Evolutionary conservation across 1,140 invertebrate species (phyloP), one percentile per base, ranked within the genome.

Genomic region (Eciton burchellii): DNA sequence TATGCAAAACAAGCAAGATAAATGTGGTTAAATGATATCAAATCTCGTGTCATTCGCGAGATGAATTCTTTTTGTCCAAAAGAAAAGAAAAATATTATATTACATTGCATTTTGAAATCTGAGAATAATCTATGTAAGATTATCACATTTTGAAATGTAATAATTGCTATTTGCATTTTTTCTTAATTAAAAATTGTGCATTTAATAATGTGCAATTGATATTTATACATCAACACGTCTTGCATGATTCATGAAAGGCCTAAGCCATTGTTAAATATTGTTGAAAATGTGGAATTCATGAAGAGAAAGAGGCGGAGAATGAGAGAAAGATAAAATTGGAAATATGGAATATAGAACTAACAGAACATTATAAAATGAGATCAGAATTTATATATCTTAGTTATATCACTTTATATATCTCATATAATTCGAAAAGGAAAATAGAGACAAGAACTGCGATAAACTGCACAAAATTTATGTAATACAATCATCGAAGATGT

Each of bases 311-410:
- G 54, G 4, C n/a, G 62, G 35, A 72, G 49, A 79, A 3, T 60
- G 16, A 35, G 49, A 56, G 49, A 73, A 41, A 70, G 82, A 85
- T n/a, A n/a, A 62, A 85, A 92, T 92, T 84, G 88, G 84, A 91
- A 92, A 79, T 92, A 76, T 66, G 16, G 4, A 56, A 68, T 16
- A 63, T 76, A 92, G 89, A 87, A 89, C 90, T 91, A 91, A 91
- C 65, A 85, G 86, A 84, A 88, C 90, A 92, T 91, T 92, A 92
- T 91, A 88, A 92, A 82, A 89, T 90, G 79, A 90, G 91, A 92
- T 92, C 90, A 93, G 91, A 92, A 90, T 93, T 92, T 92, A 93
- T 93, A 93, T 91, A 92, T 89, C 89, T 92, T 91, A 93, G 91
- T 93, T 91, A 92, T 91, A 35, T 35, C 35, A 91, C 88, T 90